These are phyloP conservation scores for Drosophila tristis DNA, from an alignment of 1,140 invertebrate genomes.

Conservation along the genomic window DNA sequence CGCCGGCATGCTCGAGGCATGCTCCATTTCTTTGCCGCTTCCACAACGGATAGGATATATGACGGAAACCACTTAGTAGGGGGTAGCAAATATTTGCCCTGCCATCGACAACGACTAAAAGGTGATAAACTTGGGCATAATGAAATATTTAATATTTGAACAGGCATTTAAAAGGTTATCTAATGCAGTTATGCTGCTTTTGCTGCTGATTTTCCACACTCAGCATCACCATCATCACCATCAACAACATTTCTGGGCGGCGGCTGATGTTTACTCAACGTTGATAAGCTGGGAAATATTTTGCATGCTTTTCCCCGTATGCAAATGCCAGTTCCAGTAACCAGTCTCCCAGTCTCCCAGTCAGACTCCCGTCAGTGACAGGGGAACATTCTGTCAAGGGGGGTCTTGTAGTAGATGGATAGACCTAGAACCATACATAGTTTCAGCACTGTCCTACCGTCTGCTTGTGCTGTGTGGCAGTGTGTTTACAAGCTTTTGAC, in stretches of 20 bases:
- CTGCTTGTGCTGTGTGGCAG: slow-evolving; percentile 6
- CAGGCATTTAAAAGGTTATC: slow-evolving; percentile 52
- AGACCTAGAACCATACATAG: slow-evolving; percentile 14
- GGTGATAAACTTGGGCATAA: slow-evolving; percentile 71
- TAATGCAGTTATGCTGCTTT: slow-evolving; percentile 41
- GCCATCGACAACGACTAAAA: slow-evolving; percentile 58
- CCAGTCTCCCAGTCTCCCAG: slow-evolving; percentile 6
- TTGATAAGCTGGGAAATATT: slow-evolving; percentile 69
- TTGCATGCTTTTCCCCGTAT: slow-evolving; percentile 44
- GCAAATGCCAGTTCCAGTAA: slow-evolving; percentile 34
- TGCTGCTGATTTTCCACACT: neutral
- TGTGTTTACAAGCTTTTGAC: slow-evolving; percentile 57
- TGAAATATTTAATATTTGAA: slow-evolving; percentile 67
- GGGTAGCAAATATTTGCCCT: slow-evolving; percentile 57
- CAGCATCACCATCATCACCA: neutral
- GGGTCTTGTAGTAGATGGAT: slow-evolving; percentile 4
- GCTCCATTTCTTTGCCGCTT: slow-evolving; percentile 52
- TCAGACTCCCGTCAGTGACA: slow-evolving; percentile 6
- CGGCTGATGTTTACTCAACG: slow-evolving; percentile 46
- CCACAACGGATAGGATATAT: slow-evolving; percentile 46
- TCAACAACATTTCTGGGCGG: slow-evolving; percentile 4
- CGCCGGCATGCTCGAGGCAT: slow-evolving; percentile 25
- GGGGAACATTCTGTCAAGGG: neutral
- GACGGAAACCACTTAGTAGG: slow-evolving; percentile 12
- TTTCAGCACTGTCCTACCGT: slow-evolving; percentile 4